Percentiles rank a stretch among this genome's conserved stretches.
These are phyloP conservation scores for Mionectes macconnelli DNA, from an alignment of 2,113 vertebrate genomes.

Conservation along the genomic window DNA sequence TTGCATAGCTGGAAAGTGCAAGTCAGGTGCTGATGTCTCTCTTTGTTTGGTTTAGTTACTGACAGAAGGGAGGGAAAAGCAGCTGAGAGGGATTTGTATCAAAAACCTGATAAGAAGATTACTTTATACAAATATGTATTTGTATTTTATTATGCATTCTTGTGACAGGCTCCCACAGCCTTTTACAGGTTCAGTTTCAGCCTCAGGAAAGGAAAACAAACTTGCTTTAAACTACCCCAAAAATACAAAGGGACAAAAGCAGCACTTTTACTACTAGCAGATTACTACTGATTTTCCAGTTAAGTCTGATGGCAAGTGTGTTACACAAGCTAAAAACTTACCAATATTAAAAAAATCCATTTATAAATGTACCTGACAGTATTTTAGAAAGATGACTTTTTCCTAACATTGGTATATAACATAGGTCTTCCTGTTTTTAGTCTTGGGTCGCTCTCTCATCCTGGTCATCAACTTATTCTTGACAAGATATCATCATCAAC, in stretches of 20 bases:
- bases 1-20: not conserved
- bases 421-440: not conserved
- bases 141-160: not conserved
- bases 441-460: not conserved
- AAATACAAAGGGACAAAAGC: not conserved
- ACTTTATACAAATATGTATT: not conserved
- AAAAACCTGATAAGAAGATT: not conserved
- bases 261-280: not conserved
- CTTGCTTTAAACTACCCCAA: not conserved
- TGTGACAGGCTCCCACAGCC: accelerated
- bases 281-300: not conserved
- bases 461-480: not conserved
- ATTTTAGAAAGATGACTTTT: not conserved
- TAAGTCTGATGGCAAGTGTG: not conserved
- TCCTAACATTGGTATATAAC: not conserved
- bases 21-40: not conserved
- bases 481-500: not conserved
- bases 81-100: not conserved
- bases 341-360: not conserved
- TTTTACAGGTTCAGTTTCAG: not conserved
- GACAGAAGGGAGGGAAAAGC: not conserved
- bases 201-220: not conserved
- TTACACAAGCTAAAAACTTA: not conserved
- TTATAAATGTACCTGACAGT: not conserved
- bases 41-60: not conserved